Evolutionary conservation across 2,113 vertebrate genomes (phyloP).

Genomic region (Deroptyus accipitrinus): DNA sequence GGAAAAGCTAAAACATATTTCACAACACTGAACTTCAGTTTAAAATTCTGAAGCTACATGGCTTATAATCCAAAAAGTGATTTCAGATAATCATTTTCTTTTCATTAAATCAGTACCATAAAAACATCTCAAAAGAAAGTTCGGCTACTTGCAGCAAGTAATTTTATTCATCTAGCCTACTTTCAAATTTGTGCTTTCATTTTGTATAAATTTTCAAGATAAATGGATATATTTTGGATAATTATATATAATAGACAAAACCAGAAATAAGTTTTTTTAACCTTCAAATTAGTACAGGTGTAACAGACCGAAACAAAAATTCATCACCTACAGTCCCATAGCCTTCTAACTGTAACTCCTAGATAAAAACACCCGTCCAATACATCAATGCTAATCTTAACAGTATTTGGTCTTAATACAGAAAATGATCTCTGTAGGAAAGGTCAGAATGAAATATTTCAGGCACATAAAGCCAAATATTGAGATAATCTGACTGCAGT

Average conservation of each 20-base stretch:
- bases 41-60: slow-evolving; percentile 26
- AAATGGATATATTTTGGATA: neutral
- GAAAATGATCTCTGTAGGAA: neutral
- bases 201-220: neutral
- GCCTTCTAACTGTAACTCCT: neutral
- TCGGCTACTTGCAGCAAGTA: neutral
- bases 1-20: slow-evolving; percentile 45
- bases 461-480: neutral
- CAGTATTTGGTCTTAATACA: neutral
- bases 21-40: neutral
- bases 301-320: neutral
- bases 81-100: slow-evolving; percentile 58
- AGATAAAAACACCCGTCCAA: neutral
- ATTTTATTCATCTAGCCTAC: neutral
- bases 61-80: neutral
- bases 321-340: neutral
- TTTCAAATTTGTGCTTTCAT: neutral
- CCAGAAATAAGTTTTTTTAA: neutral
- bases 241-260: neutral
- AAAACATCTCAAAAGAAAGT: slow-evolving; percentile 17
- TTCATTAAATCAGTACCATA: slow-evolving; percentile 43
- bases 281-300: neutral
- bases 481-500: neutral
- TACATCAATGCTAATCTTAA: neutral
- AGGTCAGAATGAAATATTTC: neutral